Percentiles rank a stretch among this genome's conserved stretches.
These are phyloP conservation scores for Pteropus alecto DNA, from an alignment of 2,113 vertebrate genomes.

Conservation along the genomic window DNA sequence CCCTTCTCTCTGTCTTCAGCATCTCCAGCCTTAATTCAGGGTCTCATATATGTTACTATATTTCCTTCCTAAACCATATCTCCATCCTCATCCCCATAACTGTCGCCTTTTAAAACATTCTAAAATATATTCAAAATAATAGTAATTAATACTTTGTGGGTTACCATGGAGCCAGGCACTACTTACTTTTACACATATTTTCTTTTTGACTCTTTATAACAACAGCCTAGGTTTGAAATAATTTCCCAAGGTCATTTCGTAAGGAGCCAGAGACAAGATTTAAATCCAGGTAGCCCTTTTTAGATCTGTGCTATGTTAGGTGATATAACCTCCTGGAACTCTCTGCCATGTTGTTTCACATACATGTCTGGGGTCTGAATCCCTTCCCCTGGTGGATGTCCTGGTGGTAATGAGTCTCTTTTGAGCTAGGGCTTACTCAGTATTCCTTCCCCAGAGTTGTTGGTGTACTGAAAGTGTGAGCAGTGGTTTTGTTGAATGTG, in stretches of 20 bases:
- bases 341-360: neutral
- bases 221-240: neutral
- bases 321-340: neutral
- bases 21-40: neutral
- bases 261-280: neutral
- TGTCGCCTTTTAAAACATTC: neutral
- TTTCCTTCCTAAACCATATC: neutral
- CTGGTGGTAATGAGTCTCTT: neutral
- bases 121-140: slow-evolving; percentile 9
- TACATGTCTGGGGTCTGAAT: neutral
- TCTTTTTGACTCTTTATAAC: neutral
- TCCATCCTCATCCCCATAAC: neutral
- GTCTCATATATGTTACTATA: neutral
- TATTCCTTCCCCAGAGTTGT: neutral
- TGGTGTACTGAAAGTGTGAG: neutral
- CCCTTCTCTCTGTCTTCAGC: neutral
- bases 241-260: neutral
- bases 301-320: neutral
- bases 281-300: neutral
- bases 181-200: neutral
- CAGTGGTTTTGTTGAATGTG: neutral
- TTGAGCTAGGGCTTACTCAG: neutral
- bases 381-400: neutral
- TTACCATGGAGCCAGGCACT: neutral
- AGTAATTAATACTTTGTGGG: neutral